Evolutionary conservation across 2,888 invertebrate species (phyloP).

Genomic region (Pyrrhia umbra): DNA sequence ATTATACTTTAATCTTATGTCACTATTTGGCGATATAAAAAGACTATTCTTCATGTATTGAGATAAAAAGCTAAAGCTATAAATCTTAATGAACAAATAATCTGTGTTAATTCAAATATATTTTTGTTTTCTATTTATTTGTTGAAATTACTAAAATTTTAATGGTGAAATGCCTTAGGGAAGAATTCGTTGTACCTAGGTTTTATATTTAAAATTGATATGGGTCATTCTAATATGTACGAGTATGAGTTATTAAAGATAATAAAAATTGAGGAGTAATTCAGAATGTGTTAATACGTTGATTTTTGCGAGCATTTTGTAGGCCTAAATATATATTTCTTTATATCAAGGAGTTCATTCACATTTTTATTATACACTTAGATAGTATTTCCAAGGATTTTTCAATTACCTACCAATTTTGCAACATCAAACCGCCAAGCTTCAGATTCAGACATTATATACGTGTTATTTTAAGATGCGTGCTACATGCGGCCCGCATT

Average conservation of each 20-base stretch:
- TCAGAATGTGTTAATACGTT: background rate
- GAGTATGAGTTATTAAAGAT: background rate
- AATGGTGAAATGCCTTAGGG: conserved; percentile 7
- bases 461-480: conserved; percentile 9
- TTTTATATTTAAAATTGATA: conserved; percentile 19
- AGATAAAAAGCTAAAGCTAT: conserved; percentile 5
- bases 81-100: too few species aligned
- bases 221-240: conserved; percentile 15
- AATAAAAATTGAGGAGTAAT: background rate
- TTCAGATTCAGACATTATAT: background rate
- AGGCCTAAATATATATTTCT: background rate
- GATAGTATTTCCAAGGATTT: background rate
- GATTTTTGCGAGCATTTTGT: background rate
- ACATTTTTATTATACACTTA: background rate
- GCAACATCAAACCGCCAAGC: background rate
- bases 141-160: conserved; percentile 7
- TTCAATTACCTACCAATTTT: background rate
- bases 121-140: background rate
- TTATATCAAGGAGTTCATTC: background rate
- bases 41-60: conserved; percentile 8
- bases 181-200: conserved; percentile 54
- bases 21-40: conserved; percentile 4
- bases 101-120: background rate
- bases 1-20: background rate
- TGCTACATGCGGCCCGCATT: background rate